Evolutionary conservation across 2,888 invertebrate genomes (phyloP).

Genomic region (Pterobdella sp.): DNA sequence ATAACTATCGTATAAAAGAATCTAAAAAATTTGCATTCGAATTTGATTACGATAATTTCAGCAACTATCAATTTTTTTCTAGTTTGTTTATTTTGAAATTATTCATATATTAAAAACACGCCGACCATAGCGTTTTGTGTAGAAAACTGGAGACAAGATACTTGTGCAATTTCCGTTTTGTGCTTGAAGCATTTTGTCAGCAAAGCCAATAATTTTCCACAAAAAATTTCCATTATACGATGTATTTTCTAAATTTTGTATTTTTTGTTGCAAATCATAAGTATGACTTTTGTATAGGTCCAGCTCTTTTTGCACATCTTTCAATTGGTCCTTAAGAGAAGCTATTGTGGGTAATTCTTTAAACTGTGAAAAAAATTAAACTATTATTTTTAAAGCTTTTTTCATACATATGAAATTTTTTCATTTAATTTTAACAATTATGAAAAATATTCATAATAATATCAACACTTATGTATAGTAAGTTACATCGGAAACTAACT

Average conservation of each 20-base stretch:
- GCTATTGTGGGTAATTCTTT: not conserved
- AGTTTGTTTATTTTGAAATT: too few species aligned
- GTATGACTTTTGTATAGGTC: conserved; percentile 40
- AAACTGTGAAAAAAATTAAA: not conserved
- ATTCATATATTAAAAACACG: not conserved
- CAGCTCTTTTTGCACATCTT: conserved; percentile 25
- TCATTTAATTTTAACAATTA: too few species aligned
- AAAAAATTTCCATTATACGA: conserved; percentile 47
- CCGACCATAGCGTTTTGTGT: conserved; percentile 42
- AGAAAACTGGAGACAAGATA: conserved; percentile 47
- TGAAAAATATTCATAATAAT: too few species aligned
- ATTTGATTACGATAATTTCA: too few species aligned
- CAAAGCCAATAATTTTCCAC: conserved; percentile 47
- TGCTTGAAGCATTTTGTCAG: conserved; percentile 44
- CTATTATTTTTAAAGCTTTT: not conserved
- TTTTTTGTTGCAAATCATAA: conserved; percentile 43
- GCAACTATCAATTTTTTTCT: too few species aligned
- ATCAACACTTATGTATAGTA: not conserved
- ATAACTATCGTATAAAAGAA: too few species aligned
- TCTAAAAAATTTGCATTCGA: too few species aligned
- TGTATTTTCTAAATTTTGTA: conserved; percentile 44
- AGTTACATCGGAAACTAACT: not conserved
- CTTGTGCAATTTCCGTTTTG: conserved; percentile 42
- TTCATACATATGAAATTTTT: not conserved
- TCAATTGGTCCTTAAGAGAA: not conserved